Percentiles rank a stretch among this genome's conserved stretches.
Conservation (phyloP, 2,113 vertebrate genomes). For the Thermophis baileyi region DNA sequence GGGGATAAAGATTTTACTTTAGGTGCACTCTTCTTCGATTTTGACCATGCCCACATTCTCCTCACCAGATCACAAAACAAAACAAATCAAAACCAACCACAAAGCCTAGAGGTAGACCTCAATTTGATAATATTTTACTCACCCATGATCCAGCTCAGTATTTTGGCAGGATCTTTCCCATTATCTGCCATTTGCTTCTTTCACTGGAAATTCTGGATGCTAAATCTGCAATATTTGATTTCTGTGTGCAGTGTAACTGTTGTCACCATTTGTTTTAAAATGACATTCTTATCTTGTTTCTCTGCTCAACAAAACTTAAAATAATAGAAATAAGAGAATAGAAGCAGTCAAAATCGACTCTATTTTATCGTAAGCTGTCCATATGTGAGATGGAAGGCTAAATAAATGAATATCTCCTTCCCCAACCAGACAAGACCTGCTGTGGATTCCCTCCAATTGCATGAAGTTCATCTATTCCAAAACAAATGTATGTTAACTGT, state of each 20-base stretch:
- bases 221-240: not conserved
- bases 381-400: not conserved
- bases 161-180: not conserved
- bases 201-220: not conserved
- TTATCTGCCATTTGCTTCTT: not conserved
- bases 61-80: not conserved
- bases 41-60: not conserved
- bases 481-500: not conserved
- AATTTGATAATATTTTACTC: not conserved
- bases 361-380: not conserved
- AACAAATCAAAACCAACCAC: not conserved
- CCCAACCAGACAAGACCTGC: not conserved
- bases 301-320: not conserved
- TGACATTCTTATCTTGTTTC: not conserved
- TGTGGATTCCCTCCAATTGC: not conserved
- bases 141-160: not conserved
- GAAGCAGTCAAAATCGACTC: not conserved
- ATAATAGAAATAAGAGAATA: not conserved
- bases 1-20: not conserved
- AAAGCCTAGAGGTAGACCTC: not conserved
- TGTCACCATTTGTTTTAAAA: not conserved
- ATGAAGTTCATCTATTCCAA: not conserved
- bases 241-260: not conserved
- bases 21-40: not conserved
- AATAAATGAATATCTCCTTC: not conserved